Percentiles rank a stretch among this genome's conserved stretches.
Conservation (phyloP, 2,797 vertebrate genomes). For the Amphiprion clarkii region DNA sequence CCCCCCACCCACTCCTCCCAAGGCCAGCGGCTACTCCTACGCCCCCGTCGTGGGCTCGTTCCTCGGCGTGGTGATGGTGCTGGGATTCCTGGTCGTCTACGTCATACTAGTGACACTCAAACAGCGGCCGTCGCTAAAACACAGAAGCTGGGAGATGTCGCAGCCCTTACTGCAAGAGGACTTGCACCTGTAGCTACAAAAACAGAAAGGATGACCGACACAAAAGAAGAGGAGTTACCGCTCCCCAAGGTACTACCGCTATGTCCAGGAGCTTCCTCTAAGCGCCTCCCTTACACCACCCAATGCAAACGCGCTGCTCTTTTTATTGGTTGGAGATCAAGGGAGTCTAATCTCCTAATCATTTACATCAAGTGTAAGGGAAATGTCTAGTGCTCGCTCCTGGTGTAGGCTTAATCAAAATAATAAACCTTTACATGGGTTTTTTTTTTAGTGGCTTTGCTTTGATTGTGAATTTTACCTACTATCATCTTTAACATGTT, state of each 20-base stretch:
- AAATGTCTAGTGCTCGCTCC: slow-evolving; percentile 62
- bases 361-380: slow-evolving; percentile 33
- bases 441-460: slow-evolving; percentile 72
- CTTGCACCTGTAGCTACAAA: slow-evolving; percentile 74
- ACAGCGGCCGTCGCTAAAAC: slow-evolving; percentile 83
- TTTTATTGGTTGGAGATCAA: slow-evolving; percentile 34
- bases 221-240: slow-evolving; percentile 64
- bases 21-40: slow-evolving; percentile 71
- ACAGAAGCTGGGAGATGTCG: slow-evolving; percentile 88
- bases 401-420: slow-evolving; percentile 58
- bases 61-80: slow-evolving; percentile 87
- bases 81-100: slow-evolving; percentile 88
- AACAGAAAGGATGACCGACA: slow-evolving; percentile 4
- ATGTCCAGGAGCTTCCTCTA: slow-evolving; percentile 62
- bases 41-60: slow-evolving; percentile 86
- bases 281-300: slow-evolving; percentile 29
- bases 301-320: slow-evolving; percentile 31
- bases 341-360: slow-evolving; percentile 34
- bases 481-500: slow-evolving; percentile 53
- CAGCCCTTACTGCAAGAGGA: slow-evolving; percentile 90
- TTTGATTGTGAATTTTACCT: slow-evolving; percentile 77
- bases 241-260: slow-evolving; percentile 63
- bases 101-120: slow-evolving; percentile 86
- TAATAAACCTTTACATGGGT: slow-evolving; percentile 60
- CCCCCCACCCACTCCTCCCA: slow-evolving; percentile 14